Evolutionary conservation across 2,888 invertebrate genomes (phyloP).

Genomic region (Hirtodrosophila trivittata): DNA sequence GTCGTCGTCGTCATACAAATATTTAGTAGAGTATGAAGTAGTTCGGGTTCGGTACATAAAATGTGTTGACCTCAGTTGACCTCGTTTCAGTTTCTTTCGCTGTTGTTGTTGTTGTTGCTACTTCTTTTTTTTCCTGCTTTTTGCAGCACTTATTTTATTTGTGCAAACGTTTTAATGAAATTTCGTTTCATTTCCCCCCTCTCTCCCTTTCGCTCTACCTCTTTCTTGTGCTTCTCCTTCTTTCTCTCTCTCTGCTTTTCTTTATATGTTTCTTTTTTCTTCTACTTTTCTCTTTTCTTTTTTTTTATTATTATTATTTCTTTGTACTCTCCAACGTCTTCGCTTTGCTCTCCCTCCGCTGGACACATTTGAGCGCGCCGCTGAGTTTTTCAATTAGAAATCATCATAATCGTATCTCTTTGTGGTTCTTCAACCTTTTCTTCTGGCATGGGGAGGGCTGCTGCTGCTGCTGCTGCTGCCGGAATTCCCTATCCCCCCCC

Average conservation of each 20-base stretch:
- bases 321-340: conserved; percentile 41
- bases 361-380: conserved; percentile 54
- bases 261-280: conserved; percentile 14
- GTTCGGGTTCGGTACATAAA: conserved; percentile 81
- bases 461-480: no score
- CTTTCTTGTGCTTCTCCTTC: conserved; percentile 18
- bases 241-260: conserved; percentile 7
- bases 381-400: conserved; percentile 75
- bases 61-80: conserved; percentile 82
- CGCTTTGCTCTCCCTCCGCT: conserved; percentile 44
- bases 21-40: conserved; percentile 82
- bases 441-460: conserved; percentile 7
- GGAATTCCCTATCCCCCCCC: conserved; percentile 44
- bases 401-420: conserved; percentile 72
- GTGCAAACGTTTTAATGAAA: conserved; percentile 78
- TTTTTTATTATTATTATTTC: conserved; percentile 32
- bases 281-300: conserved; percentile 17
- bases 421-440: conserved; percentile 60
- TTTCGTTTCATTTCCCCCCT: conserved; percentile 58
- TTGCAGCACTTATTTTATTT: conserved; percentile 76
- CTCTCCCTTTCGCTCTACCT: conserved; percentile 8
- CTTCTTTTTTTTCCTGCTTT: conserved; percentile 59
- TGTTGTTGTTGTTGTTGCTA: conserved; percentile 38
- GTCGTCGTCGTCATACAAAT: conserved; percentile 74
- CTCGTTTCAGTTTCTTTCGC: conserved; percentile 80